phyloP scores from a whole-genome alignment of 2,888 invertebrate species.

The Andrena praecox region DNA sequence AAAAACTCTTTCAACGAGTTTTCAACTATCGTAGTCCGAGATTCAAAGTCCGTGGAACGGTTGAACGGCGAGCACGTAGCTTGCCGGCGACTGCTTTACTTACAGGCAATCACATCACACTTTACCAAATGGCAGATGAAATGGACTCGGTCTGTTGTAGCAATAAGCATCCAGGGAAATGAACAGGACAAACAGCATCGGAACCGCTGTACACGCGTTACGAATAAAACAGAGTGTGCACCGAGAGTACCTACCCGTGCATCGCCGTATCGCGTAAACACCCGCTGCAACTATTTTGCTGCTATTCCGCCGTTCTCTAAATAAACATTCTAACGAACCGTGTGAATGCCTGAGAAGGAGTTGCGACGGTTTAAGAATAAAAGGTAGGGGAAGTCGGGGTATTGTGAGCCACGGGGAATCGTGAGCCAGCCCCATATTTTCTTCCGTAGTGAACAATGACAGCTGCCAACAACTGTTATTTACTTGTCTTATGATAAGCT shows the following conservation, averaged over 20 bases:
- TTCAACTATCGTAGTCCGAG: conserved; percentile 13
- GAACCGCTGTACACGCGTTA: not conserved
- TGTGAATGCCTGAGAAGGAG: too few relatives aligned
- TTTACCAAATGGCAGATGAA: not conserved
- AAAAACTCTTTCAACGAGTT: conserved; percentile 30
- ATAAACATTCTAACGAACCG: too few relatives aligned
- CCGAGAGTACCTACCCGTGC: not conserved
- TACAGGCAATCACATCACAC: not conserved
- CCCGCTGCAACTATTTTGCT: too few relatives aligned
- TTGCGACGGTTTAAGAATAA: too few relatives aligned
- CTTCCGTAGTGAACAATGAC: too few relatives aligned
- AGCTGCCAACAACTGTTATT: too few relatives aligned
- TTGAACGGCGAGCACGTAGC: not conserved
- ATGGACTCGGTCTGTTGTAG: not conserved
- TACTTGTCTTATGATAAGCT: too few relatives aligned
- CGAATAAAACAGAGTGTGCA: not conserved
- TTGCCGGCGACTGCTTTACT: conserved; percentile 18
- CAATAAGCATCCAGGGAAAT: conserved; percentile 6
- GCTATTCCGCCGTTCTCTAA: too few relatives aligned
- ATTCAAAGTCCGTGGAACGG: conserved; percentile 20
- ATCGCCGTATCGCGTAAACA: too few relatives aligned
- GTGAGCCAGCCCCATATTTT: too few relatives aligned
- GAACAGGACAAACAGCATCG: not conserved
- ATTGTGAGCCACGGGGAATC: too few relatives aligned
- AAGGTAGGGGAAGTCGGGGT: too few relatives aligned